These are phyloP conservation scores for Zoanthus sansibaricus DNA, from an alignment of 92 coral and sea anemone genomes.

Conservation along the genomic window DNA sequence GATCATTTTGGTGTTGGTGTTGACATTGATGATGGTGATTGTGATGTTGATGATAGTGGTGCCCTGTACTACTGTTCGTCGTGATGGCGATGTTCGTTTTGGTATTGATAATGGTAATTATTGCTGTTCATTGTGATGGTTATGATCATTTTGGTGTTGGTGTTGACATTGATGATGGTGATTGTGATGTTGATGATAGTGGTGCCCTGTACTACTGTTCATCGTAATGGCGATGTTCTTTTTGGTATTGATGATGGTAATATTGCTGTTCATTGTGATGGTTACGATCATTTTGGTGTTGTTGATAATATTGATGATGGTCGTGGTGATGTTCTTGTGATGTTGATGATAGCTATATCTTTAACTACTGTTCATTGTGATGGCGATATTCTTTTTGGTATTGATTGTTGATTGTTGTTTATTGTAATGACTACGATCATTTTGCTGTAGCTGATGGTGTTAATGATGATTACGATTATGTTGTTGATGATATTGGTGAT, in stretches of 20 bases:
- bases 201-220: background rate
- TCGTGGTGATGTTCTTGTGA: background rate
- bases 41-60: background rate
- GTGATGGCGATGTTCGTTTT: background rate
- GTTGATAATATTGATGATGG: background rate
- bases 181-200: background rate
- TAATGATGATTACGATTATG: no score
- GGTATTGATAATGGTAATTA: background rate
- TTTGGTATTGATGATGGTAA: background rate
- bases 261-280: background rate
- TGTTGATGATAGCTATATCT: background rate
- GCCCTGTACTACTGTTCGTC: rapidly evolving
- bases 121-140: background rate
- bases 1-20: background rate
- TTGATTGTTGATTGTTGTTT: background rate
- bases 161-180: no score
- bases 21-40: background rate
- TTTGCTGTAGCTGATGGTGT: no score
- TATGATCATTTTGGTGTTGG: background rate
- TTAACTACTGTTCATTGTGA: background rate
- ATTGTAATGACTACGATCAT: background rate
- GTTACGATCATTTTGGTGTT: background rate
- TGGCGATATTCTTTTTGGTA: background rate
- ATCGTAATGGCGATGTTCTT: background rate
- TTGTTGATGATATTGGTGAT: no score